Evolutionary conservation across 35 echinoderm and acorn worm species (phyloP), one percentile per base, ranked within the genome.

Genomic region (Apostichopus japonicus): DNA sequence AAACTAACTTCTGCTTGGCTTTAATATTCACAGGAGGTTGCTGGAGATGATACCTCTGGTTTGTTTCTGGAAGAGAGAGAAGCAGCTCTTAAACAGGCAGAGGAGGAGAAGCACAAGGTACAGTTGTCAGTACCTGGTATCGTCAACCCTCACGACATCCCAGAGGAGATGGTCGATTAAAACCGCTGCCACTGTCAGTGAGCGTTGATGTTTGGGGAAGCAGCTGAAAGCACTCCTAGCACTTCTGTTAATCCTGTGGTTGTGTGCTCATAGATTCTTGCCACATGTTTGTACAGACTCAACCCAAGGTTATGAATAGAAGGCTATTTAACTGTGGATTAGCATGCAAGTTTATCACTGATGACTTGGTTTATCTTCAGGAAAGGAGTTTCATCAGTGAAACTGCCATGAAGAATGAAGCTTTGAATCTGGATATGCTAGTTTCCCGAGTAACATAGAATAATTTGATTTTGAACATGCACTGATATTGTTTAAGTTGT

Each of bases 61-160:
- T 79, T 99, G 15, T 99, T 96, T 78, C 83, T 99, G 8, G 97
- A 99, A 78, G 97, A 99, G 62, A 90, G 97, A 54, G 97, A 99
- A 77, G 88, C 91, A 11, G 91, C 92, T 55, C 92, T 99, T 11
- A 96, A 90, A 55, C 97, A 95, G 65, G 97, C 97, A 6, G 92
- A 92, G 70, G 95, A 99, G 77, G 97, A 99, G 81, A 99, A 99
- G 79, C 94, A 95, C 56, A 99, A 99, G 72, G 92, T 99, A 14
- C 97, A 98, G 90, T 24, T 98, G 57, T 95, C 97, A 14, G 97
- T 98, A 6, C 97, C 97, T 5, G 97, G 97, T 54, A 99, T 99
- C 53, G 95, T 99, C 80, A 99, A 99, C 84, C 97, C 97, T 90
- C 97, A 99, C 56, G 97, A 99, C 87, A 99, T 99, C 88, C 95